These are phyloP conservation scores for Hemiscyllium ocellatum DNA, from an alignment of 2,113 vertebrate genomes.

Conservation along the genomic window DNA sequence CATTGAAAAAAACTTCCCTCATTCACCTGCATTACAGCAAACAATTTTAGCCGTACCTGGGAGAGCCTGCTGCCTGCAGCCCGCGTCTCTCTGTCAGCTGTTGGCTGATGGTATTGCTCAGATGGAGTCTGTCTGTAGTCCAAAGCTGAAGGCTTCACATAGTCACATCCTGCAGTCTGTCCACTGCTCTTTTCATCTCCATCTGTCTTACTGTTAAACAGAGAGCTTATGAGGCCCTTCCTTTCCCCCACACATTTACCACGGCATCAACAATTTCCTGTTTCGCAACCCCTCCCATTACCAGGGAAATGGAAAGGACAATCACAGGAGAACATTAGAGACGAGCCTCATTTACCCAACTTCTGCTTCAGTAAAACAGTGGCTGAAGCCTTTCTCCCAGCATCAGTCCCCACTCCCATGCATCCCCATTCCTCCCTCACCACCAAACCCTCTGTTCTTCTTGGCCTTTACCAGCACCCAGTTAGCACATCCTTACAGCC, in stretches of 20 bases:
- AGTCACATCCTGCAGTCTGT: neutral
- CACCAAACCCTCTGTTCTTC: too few species aligned
- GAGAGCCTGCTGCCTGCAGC: constrained; percentile 57
- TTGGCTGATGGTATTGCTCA: constrained; percentile 64
- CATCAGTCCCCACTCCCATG: neutral
- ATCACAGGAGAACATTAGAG: neutral
- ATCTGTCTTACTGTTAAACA: constrained; percentile 6
- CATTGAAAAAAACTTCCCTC: neutral
- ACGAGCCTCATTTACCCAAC: neutral
- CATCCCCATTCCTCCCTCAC: neutral
- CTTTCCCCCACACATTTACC: neutral
- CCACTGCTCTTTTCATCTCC: constrained; percentile 22
- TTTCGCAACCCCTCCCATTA: neutral
- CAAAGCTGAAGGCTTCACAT: constrained; percentile 33
- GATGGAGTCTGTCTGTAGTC: constrained; percentile 58
- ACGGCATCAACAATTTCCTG: too few species aligned
- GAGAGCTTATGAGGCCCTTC: neutral
- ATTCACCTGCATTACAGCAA: neutral
- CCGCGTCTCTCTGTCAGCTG: constrained; percentile 54
- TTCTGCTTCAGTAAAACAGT: neutral
- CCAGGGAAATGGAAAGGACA: neutral
- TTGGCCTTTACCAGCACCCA: neutral
- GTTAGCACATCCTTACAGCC: too few species aligned
- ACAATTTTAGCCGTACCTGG: constrained; percentile 48
- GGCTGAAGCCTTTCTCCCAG: neutral